These are phyloP conservation scores for Epinephelus cyanopodus DNA, from an alignment of 2,113 vertebrate species.

Conservation along the genomic window DNA sequence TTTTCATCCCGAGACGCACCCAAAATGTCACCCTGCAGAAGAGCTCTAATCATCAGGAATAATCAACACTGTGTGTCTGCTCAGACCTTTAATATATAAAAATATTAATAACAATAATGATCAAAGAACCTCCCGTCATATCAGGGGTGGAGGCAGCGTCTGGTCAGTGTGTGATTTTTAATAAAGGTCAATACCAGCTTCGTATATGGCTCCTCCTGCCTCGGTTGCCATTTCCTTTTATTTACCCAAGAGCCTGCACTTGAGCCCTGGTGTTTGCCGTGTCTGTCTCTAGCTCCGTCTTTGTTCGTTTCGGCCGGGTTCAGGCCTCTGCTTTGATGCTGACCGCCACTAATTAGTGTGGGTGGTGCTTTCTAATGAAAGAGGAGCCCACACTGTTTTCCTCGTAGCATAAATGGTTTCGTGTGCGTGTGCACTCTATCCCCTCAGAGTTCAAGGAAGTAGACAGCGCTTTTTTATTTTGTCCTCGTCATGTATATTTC, in stretches of 20 bases:
- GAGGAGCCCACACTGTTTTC: conserved; percentile 11
- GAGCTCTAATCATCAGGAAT: not conserved
- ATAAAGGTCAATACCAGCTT: conserved; percentile 22
- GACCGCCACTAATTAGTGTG: conserved; percentile 45
- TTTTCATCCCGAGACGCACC: not conserved
- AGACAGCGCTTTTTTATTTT: conserved; percentile 22
- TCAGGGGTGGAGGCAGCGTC: not conserved
- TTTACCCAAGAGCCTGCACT: conserved; percentile 21
- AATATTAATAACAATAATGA: not conserved
- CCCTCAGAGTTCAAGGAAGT: conserved; percentile 5
- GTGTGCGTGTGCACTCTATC: not conserved
- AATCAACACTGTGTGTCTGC: not conserved
- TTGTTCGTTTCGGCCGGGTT: conserved; percentile 31
- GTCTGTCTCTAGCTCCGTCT: conserved; percentile 24
- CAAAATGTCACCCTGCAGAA: conserved; percentile 3
- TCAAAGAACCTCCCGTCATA: not conserved
- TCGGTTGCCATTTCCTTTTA: not conserved
- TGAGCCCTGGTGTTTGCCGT: conserved; percentile 1
- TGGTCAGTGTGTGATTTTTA: conserved; percentile 7
- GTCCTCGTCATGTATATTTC: conserved; percentile 42
- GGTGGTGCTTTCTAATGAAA: conserved; percentile 35
- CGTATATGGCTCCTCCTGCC: not conserved
- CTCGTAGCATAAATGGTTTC: not conserved
- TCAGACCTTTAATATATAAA: not conserved
- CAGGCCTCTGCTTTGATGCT: conserved; percentile 52